These are phyloP conservation scores for Conus betulinus DNA, from an alignment of 1,140 invertebrate species.

Conservation along the genomic window DNA sequence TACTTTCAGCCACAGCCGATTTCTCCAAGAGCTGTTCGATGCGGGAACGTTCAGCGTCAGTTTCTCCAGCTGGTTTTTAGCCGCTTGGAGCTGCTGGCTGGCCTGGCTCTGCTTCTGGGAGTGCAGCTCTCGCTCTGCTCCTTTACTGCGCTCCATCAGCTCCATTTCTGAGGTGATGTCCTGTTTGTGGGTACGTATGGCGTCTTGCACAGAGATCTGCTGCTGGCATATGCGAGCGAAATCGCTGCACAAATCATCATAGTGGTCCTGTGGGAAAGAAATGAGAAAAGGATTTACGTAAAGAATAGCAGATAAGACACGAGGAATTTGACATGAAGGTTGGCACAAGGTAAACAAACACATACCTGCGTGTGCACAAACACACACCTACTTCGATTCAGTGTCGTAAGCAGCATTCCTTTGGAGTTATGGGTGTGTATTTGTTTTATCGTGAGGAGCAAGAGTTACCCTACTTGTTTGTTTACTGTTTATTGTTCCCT, in stretches of 20 bases:
- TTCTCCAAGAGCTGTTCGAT: conserved; percentile 23
- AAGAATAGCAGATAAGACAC: conserved; percentile 9
- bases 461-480: too few relatives aligned
- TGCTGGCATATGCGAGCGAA: conserved; percentile 58
- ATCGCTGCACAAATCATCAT: conserved; percentile 63
- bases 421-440: too few relatives aligned
- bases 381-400: too few relatives aligned
- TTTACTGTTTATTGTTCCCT: too few relatives aligned
- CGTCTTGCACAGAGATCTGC: conserved; percentile 46
- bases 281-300: conserved; percentile 29
- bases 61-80: conserved; percentile 18
- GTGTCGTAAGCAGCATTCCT: too few relatives aligned
- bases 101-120: conserved; percentile 20
- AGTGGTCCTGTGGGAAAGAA: conserved; percentile 48
- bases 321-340: not conserved
- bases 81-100: conserved; percentile 14
- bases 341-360: not conserved
- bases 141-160: conserved; percentile 32
- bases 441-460: too few relatives aligned
- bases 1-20: not conserved
- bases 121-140: conserved; percentile 15
- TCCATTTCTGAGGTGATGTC: conserved; percentile 52
- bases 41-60: conserved; percentile 19
- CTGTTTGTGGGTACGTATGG: conserved; percentile 52
- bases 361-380: too few relatives aligned